These are phyloP conservation scores for Nephila pilipes DNA, from an alignment of 1,140 invertebrate species.

Conservation along the genomic window DNA sequence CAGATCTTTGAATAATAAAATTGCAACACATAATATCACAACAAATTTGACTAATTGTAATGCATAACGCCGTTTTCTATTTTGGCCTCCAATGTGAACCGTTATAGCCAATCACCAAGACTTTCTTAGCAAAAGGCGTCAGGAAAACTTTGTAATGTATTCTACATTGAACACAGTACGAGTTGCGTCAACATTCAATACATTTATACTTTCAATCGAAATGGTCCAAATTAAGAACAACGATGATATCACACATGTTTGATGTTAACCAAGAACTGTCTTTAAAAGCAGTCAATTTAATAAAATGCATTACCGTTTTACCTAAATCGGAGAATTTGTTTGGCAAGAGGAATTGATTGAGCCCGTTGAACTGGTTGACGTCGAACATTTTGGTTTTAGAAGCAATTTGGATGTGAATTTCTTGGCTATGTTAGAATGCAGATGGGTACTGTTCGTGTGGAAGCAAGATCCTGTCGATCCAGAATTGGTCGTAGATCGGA, in stretches of 20 bases:
- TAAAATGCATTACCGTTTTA: not conserved
- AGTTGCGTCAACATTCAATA: too few species aligned
- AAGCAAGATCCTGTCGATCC: conserved; percentile 25
- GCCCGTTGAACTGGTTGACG: not conserved
- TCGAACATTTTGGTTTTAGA: conserved; percentile 1
- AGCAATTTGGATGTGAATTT: conserved; percentile 58
- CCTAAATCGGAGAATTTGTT: not conserved
- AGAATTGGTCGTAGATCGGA: conserved; percentile 34
- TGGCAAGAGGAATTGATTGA: conserved; percentile 9
- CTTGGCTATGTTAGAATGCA: conserved; percentile 19
- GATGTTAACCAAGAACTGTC: not conserved
- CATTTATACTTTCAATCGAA: not conserved
- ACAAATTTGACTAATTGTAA: not conserved
- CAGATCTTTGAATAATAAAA: not conserved
- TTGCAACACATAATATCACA: not conserved
- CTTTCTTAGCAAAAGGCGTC: not conserved
- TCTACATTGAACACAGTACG: too few species aligned
- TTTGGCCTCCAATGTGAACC: not conserved
- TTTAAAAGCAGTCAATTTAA: too few species aligned
- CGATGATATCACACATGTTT: not conserved
- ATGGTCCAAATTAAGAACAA: not conserved
- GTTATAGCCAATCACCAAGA: too few species aligned
- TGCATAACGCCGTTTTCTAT: not conserved
- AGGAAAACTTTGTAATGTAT: too few species aligned
- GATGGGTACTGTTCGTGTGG: conserved; percentile 36